Base-by-base conservation (phyloP, 1,140 invertebrate species). In the Cotesia chilonis region DNA sequence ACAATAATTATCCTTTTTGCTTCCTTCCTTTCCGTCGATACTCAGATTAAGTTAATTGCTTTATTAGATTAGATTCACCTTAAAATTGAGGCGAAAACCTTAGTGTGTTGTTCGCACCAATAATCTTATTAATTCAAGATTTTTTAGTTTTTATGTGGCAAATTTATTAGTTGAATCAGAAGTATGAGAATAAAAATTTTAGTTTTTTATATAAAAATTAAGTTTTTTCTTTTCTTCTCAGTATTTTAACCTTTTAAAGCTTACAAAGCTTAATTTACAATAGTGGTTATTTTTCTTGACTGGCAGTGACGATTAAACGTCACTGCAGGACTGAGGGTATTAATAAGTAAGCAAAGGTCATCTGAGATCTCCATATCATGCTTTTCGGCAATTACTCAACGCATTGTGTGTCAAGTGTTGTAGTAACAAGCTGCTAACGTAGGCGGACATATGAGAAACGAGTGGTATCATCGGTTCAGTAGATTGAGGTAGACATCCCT, bases 281-380 rank as follows among this genome's bases (percentile, higher is more conserved):
- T 80, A 74, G 75, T 79, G 69, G 69, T 76, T 74, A 75, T 75
- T 35, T n/a, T 6, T 51, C 17, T 38, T 4, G 61, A 61, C 76
- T 77, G 75, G 81, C 79, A 82, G 82, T 84, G 82, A 83, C 78
- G 79, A 77, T 78, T 80, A 82, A 82, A 83, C 79, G 79, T 82
- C 80, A 81, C 76, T 72, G 6, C 3, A 47, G 6, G 10, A 47
- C 78, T 80, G 81, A 83, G 83, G 81, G 82, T 81, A 79, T 76
- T 83, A 81, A 83, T 82, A 83, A 66, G 81, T 75, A 81, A 79
- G 79, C 80, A 82, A 82, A 80, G 82, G 81, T 80, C 82, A 78
- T 74, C 60, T 37, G 72, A 76, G 78, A 73, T 75, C 78, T 79
- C 76, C 59, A 71, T 63, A 28, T 63, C 59, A 66, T 41, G 38